Conservation (phyloP, 1,140 invertebrate species). For the Caenorhabditis brenneri region DNA sequence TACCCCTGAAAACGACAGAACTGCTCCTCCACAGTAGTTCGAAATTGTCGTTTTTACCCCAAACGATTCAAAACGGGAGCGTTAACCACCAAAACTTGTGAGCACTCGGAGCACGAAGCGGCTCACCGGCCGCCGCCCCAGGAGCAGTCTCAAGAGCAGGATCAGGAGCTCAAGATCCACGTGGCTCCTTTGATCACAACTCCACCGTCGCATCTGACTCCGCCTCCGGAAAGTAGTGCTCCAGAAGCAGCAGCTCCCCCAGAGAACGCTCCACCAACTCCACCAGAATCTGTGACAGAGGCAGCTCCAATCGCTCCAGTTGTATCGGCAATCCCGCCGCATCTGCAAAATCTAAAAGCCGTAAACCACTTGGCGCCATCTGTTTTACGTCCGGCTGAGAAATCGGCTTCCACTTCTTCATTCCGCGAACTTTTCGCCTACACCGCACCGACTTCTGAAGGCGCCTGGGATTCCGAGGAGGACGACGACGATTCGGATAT, state of each 20-base stretch:
- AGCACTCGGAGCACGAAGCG: not conserved
- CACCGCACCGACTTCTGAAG: not conserved
- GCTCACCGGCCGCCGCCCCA: not conserved
- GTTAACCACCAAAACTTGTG: conserved; percentile 23
- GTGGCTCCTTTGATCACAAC: not conserved
- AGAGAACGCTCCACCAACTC: too few species aligned
- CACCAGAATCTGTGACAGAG: too few species aligned
- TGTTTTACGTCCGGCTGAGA: not conserved
- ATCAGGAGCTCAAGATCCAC: not conserved
- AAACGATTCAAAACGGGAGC: not conserved
- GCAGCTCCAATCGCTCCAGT: too few species aligned
- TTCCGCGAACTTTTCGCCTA: not conserved
- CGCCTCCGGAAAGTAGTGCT: too few species aligned
- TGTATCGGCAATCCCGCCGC: too few species aligned
- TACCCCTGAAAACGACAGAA: not conserved
- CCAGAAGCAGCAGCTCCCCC: too few species aligned
- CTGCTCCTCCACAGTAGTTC: not conserved
- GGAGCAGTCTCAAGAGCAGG: too few species aligned
- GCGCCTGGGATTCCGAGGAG: not conserved
- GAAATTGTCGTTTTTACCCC: not conserved
- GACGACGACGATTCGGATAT: conserved; percentile 1
- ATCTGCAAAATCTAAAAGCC: not conserved
- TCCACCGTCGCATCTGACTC: not conserved
- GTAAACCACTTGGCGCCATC: not conserved
- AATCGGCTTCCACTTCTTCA: not conserved